Conservation (phyloP, 2,113 vertebrate genomes). For the Hippopotamus amphibius region DNA sequence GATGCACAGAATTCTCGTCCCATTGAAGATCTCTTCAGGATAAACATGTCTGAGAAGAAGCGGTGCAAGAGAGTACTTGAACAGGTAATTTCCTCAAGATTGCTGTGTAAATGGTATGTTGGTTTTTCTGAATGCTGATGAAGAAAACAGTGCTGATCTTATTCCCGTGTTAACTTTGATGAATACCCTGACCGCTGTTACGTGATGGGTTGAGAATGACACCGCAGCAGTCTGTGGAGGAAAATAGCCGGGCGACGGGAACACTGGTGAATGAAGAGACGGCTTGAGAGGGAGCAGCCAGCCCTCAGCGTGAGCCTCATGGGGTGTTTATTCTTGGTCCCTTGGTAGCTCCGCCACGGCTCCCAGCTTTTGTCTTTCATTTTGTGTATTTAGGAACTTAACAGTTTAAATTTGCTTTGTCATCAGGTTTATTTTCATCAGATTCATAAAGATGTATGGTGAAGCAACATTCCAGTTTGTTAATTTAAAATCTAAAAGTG, state of each 20-base stretch:
- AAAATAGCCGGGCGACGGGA: background rate
- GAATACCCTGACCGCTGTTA: background rate
- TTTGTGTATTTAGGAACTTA: background rate
- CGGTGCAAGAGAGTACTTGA: slow-evolving; percentile 96
- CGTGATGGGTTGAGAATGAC: background rate
- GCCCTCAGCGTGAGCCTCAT: background rate
- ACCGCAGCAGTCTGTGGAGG: accelerated
- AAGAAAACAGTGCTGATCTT: background rate
- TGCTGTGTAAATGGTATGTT: background rate
- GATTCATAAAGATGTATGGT: background rate
- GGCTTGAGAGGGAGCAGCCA: background rate
- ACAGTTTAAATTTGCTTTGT: background rate
- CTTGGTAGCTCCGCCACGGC: background rate
- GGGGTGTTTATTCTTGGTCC: background rate
- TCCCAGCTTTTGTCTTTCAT: background rate
- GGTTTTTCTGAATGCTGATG: background rate
- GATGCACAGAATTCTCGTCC: slow-evolving; percentile 97
- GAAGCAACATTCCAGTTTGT: background rate
- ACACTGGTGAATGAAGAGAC: background rate
- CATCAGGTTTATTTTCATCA: background rate
- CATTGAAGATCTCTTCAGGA: slow-evolving; percentile 97
- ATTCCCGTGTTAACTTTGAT: background rate
- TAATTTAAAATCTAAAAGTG: background rate
- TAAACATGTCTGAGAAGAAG: slow-evolving; percentile 96
- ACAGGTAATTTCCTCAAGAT: slow-evolving; percentile 88